Evolutionary conservation across 2,888 invertebrate genomes (phyloP), one percentile per base, ranked within the genome.

Genomic region (Eumerus sabulonum): DNA sequence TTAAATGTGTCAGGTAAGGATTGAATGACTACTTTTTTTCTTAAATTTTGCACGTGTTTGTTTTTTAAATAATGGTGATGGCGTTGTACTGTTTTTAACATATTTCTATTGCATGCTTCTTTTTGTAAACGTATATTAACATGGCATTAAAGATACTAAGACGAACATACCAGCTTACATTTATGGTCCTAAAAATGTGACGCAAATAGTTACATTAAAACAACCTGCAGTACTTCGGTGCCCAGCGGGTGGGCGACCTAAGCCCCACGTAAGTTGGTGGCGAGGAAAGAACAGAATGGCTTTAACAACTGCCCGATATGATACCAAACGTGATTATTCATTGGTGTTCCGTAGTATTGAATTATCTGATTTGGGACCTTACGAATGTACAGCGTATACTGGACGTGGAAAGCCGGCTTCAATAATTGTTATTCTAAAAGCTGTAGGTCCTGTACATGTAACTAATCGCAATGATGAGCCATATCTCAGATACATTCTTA

Each of bases 381-480:
- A 98, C 89, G 94, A 94, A 5, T 98, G 98, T 86, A 94, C 95
- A 85, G 97, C 96, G 3, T 97, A 94, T 88, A 97, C 97, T 86
- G 96, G 95, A 1, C 86, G 92, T 9, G 94, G 93, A 11, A 92
- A 92, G 83, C 93, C 97, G 4, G 94, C 94, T 0, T 93, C 94
- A 51, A 94, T 95, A 93, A 91, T 93, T 12, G 92, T 95, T 7
- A 91, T 92, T 0, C 91, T 97, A 12, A 92, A 92, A 85, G 94
- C 95, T 0, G 89, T 93, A 81, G 93, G 93, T 14, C 93, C 94
- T 0, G 92, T 93, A n/a, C 89, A 91, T 81, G 91, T 91, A 35
- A 85, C 89, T 12, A 89, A 88, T 82, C 90, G 91, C 1, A 91
- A 91, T 35, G 93, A 94, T 82, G 87, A 90, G 50, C 87, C 90